Base-by-base conservation (phyloP, 2,113 vertebrate species). In the Sphaerodactylus townsendi region DNA sequence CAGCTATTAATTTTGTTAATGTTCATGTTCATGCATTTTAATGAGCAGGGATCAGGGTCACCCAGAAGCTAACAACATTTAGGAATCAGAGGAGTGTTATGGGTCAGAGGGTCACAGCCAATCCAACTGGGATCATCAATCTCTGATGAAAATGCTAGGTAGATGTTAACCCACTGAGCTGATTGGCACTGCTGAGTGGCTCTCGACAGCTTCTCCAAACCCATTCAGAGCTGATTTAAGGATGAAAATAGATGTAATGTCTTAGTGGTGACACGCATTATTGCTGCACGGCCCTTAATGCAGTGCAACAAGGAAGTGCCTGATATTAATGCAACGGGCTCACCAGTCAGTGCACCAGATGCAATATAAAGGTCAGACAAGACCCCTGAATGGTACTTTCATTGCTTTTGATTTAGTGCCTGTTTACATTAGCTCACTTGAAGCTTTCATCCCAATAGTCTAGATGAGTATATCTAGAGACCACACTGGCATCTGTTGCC, bases 211-310 rank as follows among this genome's bases (percentile, higher is more conserved):
- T 23, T 59, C 79, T 50, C 39, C 48, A 70, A 82, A 82, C 64
- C 73, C 19, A 70, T 46, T 82, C 65, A 77, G 50, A 76, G 39
- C 65, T 50, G 64, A 77, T 86, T 77, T 71, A 23, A 71, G 56
- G 85, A 77, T 5, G 62, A 64, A 71, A 86, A 64, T 21, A 69
- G 62, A 69, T 44, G 46, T 71, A 5, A 48, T 41, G 73, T 48
- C 25, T n/a, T 65, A 50, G 53, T 3, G 25, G 73, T 82, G 65
- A 81, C 73, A 77, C 17, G 2, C n/a, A 77, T 81, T 69, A 86
- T 50, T 77, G 62, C 59, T 64, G 30, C 39, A 82, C 44, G 53
- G 50, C 35, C 28, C 66, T 71, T 77, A 86, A 77, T 44, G 48
- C 50, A 39, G 76, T 28, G 13, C 64, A 76, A 50, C 37, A 70